These are phyloP conservation scores for Tragelaphus buxtoni DNA, from an alignment of 2,113 vertebrate genomes.

Conservation along the genomic window DNA sequence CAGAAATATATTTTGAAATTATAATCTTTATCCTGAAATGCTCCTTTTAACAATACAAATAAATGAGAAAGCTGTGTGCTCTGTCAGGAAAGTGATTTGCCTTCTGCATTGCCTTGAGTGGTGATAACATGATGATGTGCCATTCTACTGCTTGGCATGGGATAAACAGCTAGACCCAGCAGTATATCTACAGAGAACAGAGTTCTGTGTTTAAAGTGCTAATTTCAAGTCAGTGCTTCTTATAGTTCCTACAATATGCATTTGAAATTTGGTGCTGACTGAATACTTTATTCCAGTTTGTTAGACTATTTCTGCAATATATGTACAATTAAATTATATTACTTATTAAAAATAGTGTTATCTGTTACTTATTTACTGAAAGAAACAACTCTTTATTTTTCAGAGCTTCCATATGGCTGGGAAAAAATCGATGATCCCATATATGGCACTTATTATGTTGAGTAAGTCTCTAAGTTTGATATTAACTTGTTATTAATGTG, in stretches of 20 bases:
- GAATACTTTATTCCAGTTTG: constrained; percentile 47
- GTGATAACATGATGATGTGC: background rate
- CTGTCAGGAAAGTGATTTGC: constrained; percentile 36
- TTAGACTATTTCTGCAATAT: constrained; percentile 38
- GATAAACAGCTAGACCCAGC: constrained; percentile 34
- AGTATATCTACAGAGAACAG: constrained; percentile 15
- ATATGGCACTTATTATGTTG: constrained; percentile 99
- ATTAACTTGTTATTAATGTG: constrained; percentile 79
- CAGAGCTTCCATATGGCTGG: constrained; percentile 99
- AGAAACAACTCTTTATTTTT: constrained; percentile 81
- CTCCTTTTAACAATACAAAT: constrained; percentile 33
- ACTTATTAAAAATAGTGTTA: constrained; percentile 63
- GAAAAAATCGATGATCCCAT: constrained; percentile 99
- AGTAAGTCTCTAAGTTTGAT: constrained; percentile 91
- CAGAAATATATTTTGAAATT: constrained; percentile 49
- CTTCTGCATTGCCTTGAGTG: background rate
- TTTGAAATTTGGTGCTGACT: constrained; percentile 58
- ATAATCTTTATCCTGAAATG: constrained; percentile 14
- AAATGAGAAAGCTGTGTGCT: background rate
- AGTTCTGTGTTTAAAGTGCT: constrained; percentile 50
- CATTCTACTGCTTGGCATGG: background rate
- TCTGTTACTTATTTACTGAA: constrained; percentile 78
- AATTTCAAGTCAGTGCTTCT: constrained; percentile 53
- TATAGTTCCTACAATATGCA: background rate
- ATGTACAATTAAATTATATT: constrained; percentile 46